These are phyloP conservation scores for Eleginops maclovinus DNA, from an alignment of 2,113 vertebrate species.

Conservation along the genomic window DNA sequence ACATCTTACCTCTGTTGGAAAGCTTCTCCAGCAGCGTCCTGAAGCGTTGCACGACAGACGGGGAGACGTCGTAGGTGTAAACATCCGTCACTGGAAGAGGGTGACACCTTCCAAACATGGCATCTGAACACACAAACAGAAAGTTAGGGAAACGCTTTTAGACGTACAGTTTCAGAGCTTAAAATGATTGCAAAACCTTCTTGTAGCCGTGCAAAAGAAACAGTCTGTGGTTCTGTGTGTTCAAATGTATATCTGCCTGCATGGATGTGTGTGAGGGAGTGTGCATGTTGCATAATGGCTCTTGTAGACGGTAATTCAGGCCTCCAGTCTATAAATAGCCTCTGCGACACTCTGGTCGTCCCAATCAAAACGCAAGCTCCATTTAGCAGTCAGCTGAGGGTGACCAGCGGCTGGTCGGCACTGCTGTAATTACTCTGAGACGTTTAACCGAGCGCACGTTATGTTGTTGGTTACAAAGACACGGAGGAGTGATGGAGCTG, in stretches of 20 bases:
- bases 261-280: background rate
- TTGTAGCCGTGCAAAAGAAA: background rate
- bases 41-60: slow-evolving; percentile 86
- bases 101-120: slow-evolving; percentile 93
- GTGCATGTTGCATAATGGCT: slow-evolving; percentile 3
- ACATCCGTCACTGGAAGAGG: slow-evolving; percentile 81
- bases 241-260: background rate
- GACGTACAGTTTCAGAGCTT: background rate
- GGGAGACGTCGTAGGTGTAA: slow-evolving; percentile 89
- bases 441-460: background rate
- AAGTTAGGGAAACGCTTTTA: too few relatives aligned
- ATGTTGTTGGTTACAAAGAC: background rate
- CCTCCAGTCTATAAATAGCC: slow-evolving; percentile 14
- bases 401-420: slow-evolving; percentile 21
- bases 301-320: background rate
- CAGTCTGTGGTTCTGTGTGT: too few relatives aligned
- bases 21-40: slow-evolving; percentile 88
- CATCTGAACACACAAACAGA: slow-evolving; percentile 84
- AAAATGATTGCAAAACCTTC: background rate
- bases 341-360: slow-evolving; percentile 2
- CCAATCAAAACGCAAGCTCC: slow-evolving; percentile 32
- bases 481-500: background rate
- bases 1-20: slow-evolving; percentile 86
- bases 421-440: slow-evolving; percentile 21
- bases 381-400: slow-evolving; percentile 30